Evolutionary conservation across 2,888 invertebrate genomes (phyloP).

Genomic region (Orthonevra nobilis): DNA sequence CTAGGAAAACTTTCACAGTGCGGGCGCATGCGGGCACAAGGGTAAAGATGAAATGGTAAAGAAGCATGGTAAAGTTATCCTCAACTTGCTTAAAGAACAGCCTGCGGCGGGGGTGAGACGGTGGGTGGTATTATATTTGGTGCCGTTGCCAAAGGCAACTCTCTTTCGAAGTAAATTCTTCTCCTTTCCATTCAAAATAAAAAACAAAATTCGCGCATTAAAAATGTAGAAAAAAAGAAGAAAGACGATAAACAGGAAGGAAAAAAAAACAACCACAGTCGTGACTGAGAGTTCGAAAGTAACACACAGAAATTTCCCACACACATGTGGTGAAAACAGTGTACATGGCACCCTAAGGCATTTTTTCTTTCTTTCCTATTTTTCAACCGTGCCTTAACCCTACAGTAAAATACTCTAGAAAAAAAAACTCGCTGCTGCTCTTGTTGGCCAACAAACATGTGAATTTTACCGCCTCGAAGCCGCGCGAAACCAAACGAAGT

Average conservation of each 20-base stretch:
- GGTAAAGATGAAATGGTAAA: constrained; percentile 10
- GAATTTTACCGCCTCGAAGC: constrained; percentile 4
- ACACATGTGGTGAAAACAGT: too few relatives aligned
- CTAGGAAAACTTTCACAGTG: constrained; percentile 32
- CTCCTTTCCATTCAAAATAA: constrained; percentile 21
- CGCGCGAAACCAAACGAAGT: constrained; percentile 40
- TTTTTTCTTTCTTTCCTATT: too few relatives aligned
- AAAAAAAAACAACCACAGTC: too few relatives aligned
- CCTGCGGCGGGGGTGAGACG: constrained; percentile 35
- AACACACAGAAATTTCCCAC: constrained; percentile 48
- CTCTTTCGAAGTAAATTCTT: constrained; percentile 40
- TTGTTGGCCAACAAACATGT: constrained; percentile 32
- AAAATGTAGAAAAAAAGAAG: constrained; percentile 33
- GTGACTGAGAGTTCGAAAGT: neutral
- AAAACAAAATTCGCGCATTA: constrained; percentile 38
- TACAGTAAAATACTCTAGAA: too few relatives aligned
- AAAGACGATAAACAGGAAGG: neutral
- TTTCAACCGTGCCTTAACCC: constrained; percentile 4
- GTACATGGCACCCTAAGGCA: constrained; percentile 49
- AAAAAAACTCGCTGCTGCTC: neutral
- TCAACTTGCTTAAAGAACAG: constrained; percentile 42
- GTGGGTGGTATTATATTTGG: constrained; percentile 38
- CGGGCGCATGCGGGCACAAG: neutral
- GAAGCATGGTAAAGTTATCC: constrained; percentile 48
- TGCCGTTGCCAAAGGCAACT: constrained; percentile 24